A percentile compares a stretch with the other conserved stretches of the same genome.
Conservation (phyloP, 2,113 vertebrate genomes). For the Willisornis vidua region DNA sequence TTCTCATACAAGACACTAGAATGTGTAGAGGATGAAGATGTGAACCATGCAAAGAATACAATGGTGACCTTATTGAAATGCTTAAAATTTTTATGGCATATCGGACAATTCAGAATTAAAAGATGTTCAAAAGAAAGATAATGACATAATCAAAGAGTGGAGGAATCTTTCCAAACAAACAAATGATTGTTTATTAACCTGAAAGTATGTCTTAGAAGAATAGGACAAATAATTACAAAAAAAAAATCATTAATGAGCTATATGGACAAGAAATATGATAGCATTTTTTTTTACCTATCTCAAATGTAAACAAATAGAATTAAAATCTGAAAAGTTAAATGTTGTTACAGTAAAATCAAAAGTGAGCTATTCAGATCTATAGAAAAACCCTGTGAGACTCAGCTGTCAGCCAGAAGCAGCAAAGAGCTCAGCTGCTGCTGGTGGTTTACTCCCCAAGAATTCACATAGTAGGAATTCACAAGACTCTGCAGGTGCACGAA, state of each 20-base stretch:
- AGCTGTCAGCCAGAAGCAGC: too few species aligned
- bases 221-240: not conserved
- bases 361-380: too few species aligned
- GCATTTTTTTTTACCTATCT: not conserved
- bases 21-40: not conserved
- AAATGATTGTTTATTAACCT: not conserved
- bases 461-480: too few species aligned
- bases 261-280: not conserved
- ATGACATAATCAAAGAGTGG: accelerated
- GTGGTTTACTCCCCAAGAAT: too few species aligned
- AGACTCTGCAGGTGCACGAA: too few species aligned
- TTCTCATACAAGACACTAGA: not conserved
- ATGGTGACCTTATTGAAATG: not conserved
- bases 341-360: too few species aligned
- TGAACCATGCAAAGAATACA: not conserved
- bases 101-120: not conserved
- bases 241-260: not conserved
- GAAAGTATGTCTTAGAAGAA: not conserved
- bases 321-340: not conserved
- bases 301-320: not conserved
- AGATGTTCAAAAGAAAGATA: not conserved
- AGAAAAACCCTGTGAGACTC: too few species aligned
- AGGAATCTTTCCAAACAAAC: not conserved
- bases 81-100: not conserved
- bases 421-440: too few species aligned